Conservation (phyloP, 2,888 invertebrate genomes). For the Apamea sordens region DNA sequence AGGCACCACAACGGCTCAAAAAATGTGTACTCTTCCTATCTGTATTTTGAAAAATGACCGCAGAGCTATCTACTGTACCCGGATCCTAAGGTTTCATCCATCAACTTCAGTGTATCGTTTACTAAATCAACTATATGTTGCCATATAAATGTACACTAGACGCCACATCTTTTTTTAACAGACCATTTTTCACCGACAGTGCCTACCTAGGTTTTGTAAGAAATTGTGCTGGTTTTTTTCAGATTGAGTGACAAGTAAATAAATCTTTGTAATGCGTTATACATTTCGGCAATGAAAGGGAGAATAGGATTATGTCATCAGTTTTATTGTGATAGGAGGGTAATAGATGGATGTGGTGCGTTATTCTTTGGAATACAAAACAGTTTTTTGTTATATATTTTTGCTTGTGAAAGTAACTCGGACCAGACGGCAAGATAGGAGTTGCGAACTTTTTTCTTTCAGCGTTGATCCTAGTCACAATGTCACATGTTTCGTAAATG, state of each 20-base stretch:
- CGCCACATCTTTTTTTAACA: constrained; percentile 33
- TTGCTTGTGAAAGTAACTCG: not conserved
- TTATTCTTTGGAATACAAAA: constrained; percentile 36
- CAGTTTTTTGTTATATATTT: constrained; percentile 24
- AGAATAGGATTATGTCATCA: constrained; percentile 37
- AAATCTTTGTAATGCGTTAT: constrained; percentile 53
- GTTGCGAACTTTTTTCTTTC: not conserved
- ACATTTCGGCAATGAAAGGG: constrained; percentile 27
- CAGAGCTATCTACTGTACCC: constrained; percentile 42
- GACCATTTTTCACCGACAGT: constrained; percentile 55
- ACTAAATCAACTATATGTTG: constrained; percentile 55
- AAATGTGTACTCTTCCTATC: constrained; percentile 42
- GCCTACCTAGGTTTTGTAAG: constrained; percentile 53
- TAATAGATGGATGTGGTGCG: constrained; percentile 1
- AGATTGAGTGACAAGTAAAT: constrained; percentile 62
- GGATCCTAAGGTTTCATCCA: constrained; percentile 52
- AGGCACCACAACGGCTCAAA: constrained; percentile 24
- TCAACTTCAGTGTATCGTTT: constrained; percentile 63
- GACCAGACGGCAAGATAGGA: not conserved
- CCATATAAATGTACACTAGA: constrained; percentile 28
- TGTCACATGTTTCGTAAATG: not conserved
- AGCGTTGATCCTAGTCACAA: not conserved
- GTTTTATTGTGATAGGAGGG: constrained; percentile 27
- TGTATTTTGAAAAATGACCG: constrained; percentile 59
- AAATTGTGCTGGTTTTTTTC: constrained; percentile 41